Evolutionary conservation across 1,140 invertebrate species (phyloP), one percentile per base, ranked within the genome.

Genomic region (Rhizoglyphus robini): DNA sequence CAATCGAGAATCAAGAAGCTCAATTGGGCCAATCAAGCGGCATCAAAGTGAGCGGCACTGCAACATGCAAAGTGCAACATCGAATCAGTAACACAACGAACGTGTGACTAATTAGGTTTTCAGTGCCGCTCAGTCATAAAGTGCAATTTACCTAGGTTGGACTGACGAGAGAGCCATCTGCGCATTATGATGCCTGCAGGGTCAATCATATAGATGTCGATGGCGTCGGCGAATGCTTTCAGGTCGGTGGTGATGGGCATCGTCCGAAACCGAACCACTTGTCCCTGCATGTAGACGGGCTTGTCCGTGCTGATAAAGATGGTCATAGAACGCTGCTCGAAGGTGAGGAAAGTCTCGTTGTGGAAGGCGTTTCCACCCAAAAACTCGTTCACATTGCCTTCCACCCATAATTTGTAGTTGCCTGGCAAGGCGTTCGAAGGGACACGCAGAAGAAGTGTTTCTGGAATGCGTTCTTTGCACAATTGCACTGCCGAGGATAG

Each of bases 251-350:
- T 88, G 62, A 96, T 88, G 0, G 89, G 90, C 67, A 96, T 86
- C 1, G 87, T 83, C 29, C 93, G 82, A 73, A 96, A 93, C 57
- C 83, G 79, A 0, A 96, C 87, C 38, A 82, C 88, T 74, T 96
- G 87, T 1, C 88, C 85, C 75, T 95, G 92, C 82, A 87, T 95
- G 72, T 96, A 97, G 0, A 95, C 83, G 0, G 92, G 91, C 74
- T 95, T 95, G 73, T 97, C 90, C 63, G 90, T 85, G 76, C 96
- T 92, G 69, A 97, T 87, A 70, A 96, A 91, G 68, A 96, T 89
- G 0, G 92, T 91, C 86, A 93, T 90, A 5, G 89, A 90, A n/a
- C 88, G 76, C 70, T 87, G 86, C 0, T 86, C 90, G 72, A 92
- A 93, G 11, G 79, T 78, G 13, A 94, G 75, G 65, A 81, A 75